Evolutionary conservation across 2,888 invertebrate species (phyloP).

Genomic region (Cloeon dipterum): DNA sequence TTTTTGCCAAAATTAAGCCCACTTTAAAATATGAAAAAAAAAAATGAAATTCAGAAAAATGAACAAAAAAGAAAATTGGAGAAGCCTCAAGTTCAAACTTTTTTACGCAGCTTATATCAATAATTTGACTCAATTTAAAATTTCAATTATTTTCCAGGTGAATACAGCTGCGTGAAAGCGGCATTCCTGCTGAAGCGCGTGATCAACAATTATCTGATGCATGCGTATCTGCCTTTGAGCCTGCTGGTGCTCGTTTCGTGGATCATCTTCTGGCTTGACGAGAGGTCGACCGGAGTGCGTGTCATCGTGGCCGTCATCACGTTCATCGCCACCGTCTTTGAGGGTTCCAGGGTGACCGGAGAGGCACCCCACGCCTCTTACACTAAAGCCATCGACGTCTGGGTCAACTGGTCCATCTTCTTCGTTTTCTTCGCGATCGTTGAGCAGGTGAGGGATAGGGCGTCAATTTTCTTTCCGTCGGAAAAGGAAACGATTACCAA

Average conservation of each 20-base stretch:
- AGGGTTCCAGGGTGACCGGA: slow-evolving; percentile 8
- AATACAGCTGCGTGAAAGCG: slow-evolving; percentile 13
- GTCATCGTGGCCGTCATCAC: slow-evolving; percentile 8
- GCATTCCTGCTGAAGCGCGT: slow-evolving; percentile 18
- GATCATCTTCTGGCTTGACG: slow-evolving; percentile 11
- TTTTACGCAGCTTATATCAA: no score
- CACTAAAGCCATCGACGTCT: slow-evolving; percentile 10
- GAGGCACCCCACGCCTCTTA: slow-evolving; percentile 8
- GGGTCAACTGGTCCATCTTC: slow-evolving; percentile 10
- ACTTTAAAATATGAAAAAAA: no score
- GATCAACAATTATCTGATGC: slow-evolving; percentile 21
- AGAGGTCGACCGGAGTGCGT: slow-evolving; percentile 8
- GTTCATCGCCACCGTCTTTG: slow-evolving; percentile 9
- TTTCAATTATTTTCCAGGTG: slow-evolving; percentile 10
- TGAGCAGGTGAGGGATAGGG: slow-evolving; percentile 7
- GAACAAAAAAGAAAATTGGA: no score
- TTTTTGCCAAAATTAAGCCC: no score
- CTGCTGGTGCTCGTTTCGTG: slow-evolving; percentile 16
- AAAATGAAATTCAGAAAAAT: no score
- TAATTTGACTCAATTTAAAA: no score
- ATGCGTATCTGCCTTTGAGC: slow-evolving; percentile 21
- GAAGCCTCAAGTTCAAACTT: no score
- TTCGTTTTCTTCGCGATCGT: slow-evolving; percentile 11
- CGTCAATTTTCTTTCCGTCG: no score
- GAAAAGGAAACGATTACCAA: no score